Base-by-base conservation (phyloP, 2,888 invertebrate species). In the Melieria picta region DNA sequence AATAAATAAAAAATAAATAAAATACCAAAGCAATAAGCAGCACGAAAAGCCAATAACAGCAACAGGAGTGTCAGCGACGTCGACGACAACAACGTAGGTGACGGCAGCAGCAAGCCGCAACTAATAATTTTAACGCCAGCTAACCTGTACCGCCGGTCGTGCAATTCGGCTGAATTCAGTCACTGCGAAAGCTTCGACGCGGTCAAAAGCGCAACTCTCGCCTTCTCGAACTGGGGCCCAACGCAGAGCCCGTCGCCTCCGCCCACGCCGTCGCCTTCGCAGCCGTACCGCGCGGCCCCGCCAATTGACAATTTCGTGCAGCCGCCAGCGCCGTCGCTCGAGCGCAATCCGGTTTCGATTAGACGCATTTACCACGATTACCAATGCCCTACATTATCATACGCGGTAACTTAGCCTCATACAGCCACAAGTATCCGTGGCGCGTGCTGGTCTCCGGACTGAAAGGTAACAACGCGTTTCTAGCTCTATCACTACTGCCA, bases 351-450 rank as follows among this genome's bases (percentile, higher is more conserved):
- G 30, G 30, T 30, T 30, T 30, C 30, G 30, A 30, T 30, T 30
- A 30, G 30, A 30, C 30, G 30, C 30, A 30, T 30, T 30, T 30
- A 3, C 30, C 30, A 30, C 30, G 30, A 30, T 30, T 30, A 79
- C 84, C 84, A 88, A 95, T 95, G 95, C 95, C 94, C 89, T 95
- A 95, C 91, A 93, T 95, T 90, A 90, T 95, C 89, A 93, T 95
- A 84, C 91, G 94, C 87, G 94, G 94, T 88, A 94, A 94, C 89
- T 90, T 94, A 85, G 93, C 94, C 87, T 93, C 94, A 65, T 94
- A 94, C 88, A 93, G 93, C 88, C 93, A 94, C 88, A 92, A 92
- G 88, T 93, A 93, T 89, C 94, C 94, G 87, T 94, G 94, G 94
- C 91, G 94, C 87, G 94, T 94, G 80, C 90, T 94, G 85, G 94